A percentile compares a stretch with the other conserved stretches of the same genome.
Evolutionary conservation across 2,797 vertebrate species (phyloP).

Genomic region (Sebastes vulpes): DNA sequence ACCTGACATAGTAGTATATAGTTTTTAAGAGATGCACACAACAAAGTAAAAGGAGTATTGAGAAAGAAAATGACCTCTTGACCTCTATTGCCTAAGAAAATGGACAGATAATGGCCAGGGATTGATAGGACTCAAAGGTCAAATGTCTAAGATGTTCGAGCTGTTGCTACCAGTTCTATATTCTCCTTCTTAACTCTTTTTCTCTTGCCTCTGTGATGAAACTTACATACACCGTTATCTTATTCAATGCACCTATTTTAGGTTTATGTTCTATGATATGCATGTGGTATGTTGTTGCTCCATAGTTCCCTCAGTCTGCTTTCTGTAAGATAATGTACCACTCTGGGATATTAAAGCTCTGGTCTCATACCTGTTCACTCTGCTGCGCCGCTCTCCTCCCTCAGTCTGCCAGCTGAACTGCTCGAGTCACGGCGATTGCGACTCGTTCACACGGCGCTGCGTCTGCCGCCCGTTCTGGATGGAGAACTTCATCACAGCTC

Average conservation of each 20-base stretch:
- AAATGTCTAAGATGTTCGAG: neutral
- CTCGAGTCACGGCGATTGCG: conserved; percentile 94
- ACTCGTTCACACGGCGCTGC: conserved; percentile 94
- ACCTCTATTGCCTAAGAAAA: neutral
- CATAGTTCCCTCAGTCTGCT: neutral
- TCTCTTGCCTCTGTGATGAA: neutral
- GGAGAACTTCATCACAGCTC: conserved; percentile 95
- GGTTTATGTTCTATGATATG: neutral
- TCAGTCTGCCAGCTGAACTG: conserved; percentile 98
- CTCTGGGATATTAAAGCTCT: neutral
- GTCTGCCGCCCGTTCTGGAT: conserved; percentile 98
- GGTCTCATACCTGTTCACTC: neutral
- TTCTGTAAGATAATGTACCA: neutral
- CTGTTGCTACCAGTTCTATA: neutral
- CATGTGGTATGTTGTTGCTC: neutral
- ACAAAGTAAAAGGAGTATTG: neutral
- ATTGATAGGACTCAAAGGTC: neutral
- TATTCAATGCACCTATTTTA: neutral
- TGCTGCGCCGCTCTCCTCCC: neutral
- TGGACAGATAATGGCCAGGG: neutral
- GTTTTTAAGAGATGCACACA: neutral
- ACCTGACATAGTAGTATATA: neutral
- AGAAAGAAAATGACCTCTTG: neutral
- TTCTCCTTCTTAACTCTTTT: neutral
- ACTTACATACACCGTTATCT: neutral